These are phyloP conservation scores for Solea solea DNA, from an alignment of 2,113 vertebrate genomes.

Conservation along the genomic window DNA sequence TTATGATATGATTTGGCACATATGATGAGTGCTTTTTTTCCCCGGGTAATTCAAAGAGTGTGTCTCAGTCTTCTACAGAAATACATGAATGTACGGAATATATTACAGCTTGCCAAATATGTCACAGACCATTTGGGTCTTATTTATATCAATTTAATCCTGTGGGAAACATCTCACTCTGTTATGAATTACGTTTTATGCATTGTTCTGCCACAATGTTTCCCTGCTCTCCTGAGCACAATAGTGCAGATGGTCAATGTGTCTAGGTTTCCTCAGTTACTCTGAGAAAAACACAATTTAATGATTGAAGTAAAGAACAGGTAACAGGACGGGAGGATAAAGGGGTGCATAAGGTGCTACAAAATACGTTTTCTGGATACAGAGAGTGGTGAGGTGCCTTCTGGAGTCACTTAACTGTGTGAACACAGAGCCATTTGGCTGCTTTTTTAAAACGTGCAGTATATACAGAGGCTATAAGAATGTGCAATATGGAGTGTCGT, in stretches of 20 bases:
- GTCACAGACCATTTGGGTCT: slow-evolving; percentile 51
- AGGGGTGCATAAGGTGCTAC: slow-evolving; percentile 28
- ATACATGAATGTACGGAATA: slow-evolving; percentile 27
- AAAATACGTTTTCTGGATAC: slow-evolving; percentile 22
- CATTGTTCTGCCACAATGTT: slow-evolving; percentile 43
- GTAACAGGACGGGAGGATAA: slow-evolving; percentile 23
- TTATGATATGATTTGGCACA: slow-evolving; percentile 62
- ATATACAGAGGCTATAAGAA: too few species aligned
- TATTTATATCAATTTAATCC: slow-evolving; percentile 54
- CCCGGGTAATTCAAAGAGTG: slow-evolving; percentile 36
- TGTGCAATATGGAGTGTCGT: too few species aligned
- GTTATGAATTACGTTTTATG: slow-evolving; percentile 47
- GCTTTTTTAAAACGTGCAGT: too few species aligned
- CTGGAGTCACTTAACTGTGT: slow-evolving; percentile 17
- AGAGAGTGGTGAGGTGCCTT: slow-evolving; percentile 9
- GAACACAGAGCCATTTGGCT: too few species aligned
- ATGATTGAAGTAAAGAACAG: slow-evolving; percentile 21
- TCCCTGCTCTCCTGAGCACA: slow-evolving; percentile 11
- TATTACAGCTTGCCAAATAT: slow-evolving; percentile 49
- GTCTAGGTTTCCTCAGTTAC: slow-evolving; percentile 37
- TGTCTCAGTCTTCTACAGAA: slow-evolving; percentile 34
- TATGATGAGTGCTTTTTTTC: slow-evolving; percentile 9
- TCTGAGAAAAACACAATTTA: slow-evolving; percentile 26
- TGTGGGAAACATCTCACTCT: slow-evolving; percentile 28
- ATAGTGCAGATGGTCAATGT: slow-evolving; percentile 6